Percentiles rank a stretch among this genome's conserved stretches.
Evolutionary conservation across 2,888 invertebrate genomes (phyloP).

Genomic region (Nephrotoma guestfalica): DNA sequence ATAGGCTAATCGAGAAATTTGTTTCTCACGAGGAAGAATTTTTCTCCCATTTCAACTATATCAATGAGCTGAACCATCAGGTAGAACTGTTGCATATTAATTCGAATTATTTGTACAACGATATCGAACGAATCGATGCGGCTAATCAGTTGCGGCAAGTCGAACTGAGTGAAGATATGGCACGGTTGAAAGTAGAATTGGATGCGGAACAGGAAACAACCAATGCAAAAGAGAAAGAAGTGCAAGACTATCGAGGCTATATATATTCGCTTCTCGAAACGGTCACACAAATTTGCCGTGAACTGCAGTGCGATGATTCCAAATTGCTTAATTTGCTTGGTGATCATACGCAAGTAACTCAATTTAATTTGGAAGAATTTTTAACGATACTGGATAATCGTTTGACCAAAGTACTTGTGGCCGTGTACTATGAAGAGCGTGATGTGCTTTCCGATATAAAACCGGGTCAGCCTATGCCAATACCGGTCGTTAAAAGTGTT

Average conservation of each 20-base stretch:
- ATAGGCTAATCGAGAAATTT: constrained; percentile 26
- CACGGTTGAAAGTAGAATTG: constrained; percentile 18
- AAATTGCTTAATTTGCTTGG: constrained; percentile 38
- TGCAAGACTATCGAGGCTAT: constrained; percentile 14
- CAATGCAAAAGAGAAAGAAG: constrained; percentile 13
- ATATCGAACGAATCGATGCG: constrained; percentile 15
- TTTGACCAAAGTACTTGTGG: constrained; percentile 37
- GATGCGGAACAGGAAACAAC: constrained; percentile 15
- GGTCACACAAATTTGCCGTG: constrained; percentile 25
- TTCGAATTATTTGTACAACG: constrained; percentile 23
- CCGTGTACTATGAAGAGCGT: constrained; percentile 30
- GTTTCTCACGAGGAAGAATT: constrained; percentile 28
- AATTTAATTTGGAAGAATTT: constrained; percentile 38
- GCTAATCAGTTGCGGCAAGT: not conserved
- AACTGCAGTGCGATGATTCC: constrained; percentile 35
- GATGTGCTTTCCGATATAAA: constrained; percentile 13
- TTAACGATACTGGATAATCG: constrained; percentile 38
- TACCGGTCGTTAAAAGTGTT: constrained; percentile 24
- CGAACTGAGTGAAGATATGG: constrained; percentile 16
- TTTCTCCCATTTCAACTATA: constrained; percentile 30
- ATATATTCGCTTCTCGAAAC: constrained; percentile 20
- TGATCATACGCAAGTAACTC: constrained; percentile 41
- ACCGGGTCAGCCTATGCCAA: not conserved
- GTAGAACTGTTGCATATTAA: constrained; percentile 25
- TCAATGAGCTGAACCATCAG: constrained; percentile 29